phyloP scores from a whole-genome alignment of 2,797 vertebrate species.

The Scyliorhinus canicula region DNA sequence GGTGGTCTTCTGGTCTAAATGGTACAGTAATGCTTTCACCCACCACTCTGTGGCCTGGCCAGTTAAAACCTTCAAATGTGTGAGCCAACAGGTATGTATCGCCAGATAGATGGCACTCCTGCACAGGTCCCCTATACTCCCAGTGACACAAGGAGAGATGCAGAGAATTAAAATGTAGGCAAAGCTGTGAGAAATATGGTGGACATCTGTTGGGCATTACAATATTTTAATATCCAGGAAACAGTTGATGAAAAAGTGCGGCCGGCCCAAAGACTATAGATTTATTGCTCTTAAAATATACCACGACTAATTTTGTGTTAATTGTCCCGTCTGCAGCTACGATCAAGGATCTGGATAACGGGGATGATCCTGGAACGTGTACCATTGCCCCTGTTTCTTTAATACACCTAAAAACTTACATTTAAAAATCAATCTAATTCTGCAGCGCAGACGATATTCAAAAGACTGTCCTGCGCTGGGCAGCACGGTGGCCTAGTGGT shows the following conservation, averaged over 20 bases:
- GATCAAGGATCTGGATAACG: not conserved
- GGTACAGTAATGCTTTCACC: not conserved
- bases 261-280: not conserved
- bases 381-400: not conserved
- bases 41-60: not conserved
- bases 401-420: not conserved
- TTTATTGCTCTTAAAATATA: conserved; percentile 7
- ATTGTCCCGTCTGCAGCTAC: not conserved
- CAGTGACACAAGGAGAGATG: not conserved
- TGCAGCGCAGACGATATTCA: not conserved
- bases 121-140: not conserved
- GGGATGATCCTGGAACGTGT: not conserved
- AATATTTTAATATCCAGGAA: not conserved
- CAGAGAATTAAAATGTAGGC: not conserved
- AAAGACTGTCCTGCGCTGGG: too few relatives aligned
- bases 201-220: not conserved
- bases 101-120: not conserved
- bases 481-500: too few relatives aligned
- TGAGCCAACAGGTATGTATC: not conserved
- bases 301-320: not conserved
- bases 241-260: not conserved
- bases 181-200: not conserved
- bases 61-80: not conserved
- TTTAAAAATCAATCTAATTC: not conserved
- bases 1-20: too few relatives aligned